A percentile compares a stretch with the other conserved stretches of the same genome.
phyloP scores from a whole-genome alignment of 2,113 vertebrate species.

The Steatornis caripensis region DNA sequence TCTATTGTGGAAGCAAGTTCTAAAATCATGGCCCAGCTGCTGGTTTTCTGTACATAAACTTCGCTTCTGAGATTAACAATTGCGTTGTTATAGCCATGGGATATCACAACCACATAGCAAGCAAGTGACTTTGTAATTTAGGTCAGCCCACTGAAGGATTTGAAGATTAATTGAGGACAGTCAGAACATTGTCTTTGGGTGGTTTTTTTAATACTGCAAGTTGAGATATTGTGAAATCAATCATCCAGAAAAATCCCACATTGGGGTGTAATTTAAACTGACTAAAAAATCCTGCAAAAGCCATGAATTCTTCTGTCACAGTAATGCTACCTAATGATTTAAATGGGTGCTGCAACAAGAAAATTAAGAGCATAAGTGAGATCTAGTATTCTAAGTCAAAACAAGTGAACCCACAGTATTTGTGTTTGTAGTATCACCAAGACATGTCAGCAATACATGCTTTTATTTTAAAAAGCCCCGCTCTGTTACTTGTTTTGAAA shows the following conservation, averaged over 20 bases:
- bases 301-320: neutral
- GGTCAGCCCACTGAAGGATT: neutral
- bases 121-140: neutral
- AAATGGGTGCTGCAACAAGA: neutral
- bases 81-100: neutral
- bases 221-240: neutral
- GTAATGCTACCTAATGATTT: neutral
- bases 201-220: neutral
- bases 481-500: neutral
- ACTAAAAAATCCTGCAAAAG: neutral
- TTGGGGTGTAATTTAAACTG: neutral
- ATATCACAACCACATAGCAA: neutral
- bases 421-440: neutral
- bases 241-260: neutral
- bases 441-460: neutral
- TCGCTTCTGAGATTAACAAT: neutral
- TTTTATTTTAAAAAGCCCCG: neutral
- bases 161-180: slow-evolving; percentile 33
- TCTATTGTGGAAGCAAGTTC: neutral
- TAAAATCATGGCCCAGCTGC: neutral
- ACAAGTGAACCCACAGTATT: neutral
- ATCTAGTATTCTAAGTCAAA: neutral
- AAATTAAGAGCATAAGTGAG: neutral
- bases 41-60: neutral
- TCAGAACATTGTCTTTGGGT: neutral